These are phyloP conservation scores for Xiphophorus couchianus DNA, from an alignment of 2,113 vertebrate genomes.

Conservation along the genomic window DNA sequence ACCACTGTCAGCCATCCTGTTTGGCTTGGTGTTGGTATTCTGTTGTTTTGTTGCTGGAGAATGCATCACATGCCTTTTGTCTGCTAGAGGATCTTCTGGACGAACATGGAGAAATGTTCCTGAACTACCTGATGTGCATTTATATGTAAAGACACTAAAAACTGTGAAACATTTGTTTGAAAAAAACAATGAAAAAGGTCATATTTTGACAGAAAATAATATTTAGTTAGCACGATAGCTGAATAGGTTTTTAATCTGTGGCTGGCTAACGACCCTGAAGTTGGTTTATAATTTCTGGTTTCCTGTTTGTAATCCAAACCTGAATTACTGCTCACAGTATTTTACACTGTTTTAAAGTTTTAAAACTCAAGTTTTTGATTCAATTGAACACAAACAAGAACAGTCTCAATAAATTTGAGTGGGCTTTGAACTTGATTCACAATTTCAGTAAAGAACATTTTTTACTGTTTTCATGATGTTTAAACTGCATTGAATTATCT, in stretches of 20 bases:
- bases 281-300: too few species aligned
- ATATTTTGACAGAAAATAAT: not conserved
- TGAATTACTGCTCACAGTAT: too few species aligned
- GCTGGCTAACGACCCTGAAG: too few species aligned
- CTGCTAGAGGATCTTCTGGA: not conserved
- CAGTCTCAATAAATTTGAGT: too few species aligned
- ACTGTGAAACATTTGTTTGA: not conserved
- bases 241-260: not conserved
- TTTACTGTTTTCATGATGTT: too few species aligned
- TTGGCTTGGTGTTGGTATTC: slow-evolving; percentile 17
- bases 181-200: not conserved
- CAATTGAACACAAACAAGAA: too few species aligned
- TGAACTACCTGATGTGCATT: not conserved
- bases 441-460: too few species aligned
- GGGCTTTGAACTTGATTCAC: too few species aligned
- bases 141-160: not conserved
- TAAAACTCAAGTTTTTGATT: too few species aligned
- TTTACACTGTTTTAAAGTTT: too few species aligned
- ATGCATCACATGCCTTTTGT: slow-evolving; percentile 12
- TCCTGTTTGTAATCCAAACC: too few species aligned
- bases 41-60: slow-evolving; percentile 20
- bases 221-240: not conserved
- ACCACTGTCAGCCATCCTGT: slow-evolving; percentile 29
- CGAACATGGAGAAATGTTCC: slow-evolving; percentile 9
- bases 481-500: too few species aligned